Percentiles rank a stretch among this genome's conserved stretches.
Evolutionary conservation across 2,888 invertebrate species (phyloP).

Genomic region (Napeogenes inachia): DNA sequence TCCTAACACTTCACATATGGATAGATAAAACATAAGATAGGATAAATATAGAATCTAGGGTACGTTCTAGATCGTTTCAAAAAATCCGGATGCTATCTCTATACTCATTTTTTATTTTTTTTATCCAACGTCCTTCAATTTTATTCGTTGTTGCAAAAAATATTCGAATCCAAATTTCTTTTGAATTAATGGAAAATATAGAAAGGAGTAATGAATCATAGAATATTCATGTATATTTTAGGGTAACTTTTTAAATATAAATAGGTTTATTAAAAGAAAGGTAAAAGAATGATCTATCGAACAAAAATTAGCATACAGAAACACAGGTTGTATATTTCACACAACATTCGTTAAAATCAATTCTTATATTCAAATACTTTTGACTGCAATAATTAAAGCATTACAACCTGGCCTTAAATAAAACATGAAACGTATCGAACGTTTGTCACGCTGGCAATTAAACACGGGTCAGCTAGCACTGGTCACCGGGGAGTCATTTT

Average conservation of each 20-base stretch:
- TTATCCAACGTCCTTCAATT: background rate
- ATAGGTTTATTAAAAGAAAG: no score
- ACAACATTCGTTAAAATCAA: no score
- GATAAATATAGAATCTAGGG: background rate
- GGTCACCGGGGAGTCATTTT: constrained; percentile 44
- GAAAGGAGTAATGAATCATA: no score
- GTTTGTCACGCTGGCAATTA: constrained; percentile 38
- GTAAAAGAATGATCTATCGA: no score
- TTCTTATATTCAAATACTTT: no score
- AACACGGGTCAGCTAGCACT: constrained; percentile 35
- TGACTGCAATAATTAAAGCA: background rate
- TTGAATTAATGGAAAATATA: background rate
- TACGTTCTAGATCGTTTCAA: background rate
- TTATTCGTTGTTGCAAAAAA: background rate
- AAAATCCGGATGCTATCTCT: background rate
- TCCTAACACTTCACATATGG: background rate
- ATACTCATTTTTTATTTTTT: constrained; percentile 2
- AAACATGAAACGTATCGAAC: background rate
- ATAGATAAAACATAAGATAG: background rate
- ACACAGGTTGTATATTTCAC: no score
- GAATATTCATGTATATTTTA: no score
- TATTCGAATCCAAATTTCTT: background rate
- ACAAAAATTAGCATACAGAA: no score
- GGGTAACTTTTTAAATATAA: no score
- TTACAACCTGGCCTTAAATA: background rate